Conservation (phyloP, 2,797 vertebrate genomes). For the Ctenochaetus hawaiiensis region DNA sequence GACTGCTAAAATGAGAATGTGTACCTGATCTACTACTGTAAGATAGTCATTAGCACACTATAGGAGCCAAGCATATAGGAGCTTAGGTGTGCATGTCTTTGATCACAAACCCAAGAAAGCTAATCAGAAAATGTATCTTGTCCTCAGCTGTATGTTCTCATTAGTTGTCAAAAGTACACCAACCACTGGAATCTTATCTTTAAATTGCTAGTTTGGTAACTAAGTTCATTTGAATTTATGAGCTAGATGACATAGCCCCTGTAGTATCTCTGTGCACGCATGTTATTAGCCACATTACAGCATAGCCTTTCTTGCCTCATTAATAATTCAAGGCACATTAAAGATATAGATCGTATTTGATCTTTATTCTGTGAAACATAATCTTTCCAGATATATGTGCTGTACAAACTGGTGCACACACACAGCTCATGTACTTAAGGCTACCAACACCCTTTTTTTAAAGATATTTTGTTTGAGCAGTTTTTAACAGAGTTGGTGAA, state of each 20-base stretch:
- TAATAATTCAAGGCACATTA: constrained; percentile 49
- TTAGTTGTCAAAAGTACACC: constrained; percentile 36
- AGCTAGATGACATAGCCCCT: constrained; percentile 18
- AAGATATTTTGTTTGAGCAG: constrained; percentile 73
- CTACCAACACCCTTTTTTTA: constrained; percentile 45
- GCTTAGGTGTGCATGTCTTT: constrained; percentile 3
- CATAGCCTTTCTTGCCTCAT: constrained; percentile 29
- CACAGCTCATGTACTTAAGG: constrained; percentile 22
- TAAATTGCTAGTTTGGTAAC: constrained; percentile 34
- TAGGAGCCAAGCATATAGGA: background rate
- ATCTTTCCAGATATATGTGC: background rate
- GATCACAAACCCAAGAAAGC: constrained; percentile 28
- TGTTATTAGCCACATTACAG: constrained; percentile 12
- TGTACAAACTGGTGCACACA: constrained; percentile 3
- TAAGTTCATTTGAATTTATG: constrained; percentile 48
- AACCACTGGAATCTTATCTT: constrained; percentile 40
- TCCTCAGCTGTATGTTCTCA: constrained; percentile 38
- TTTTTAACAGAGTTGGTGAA: constrained; percentile 76
- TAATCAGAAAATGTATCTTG: constrained; percentile 14
- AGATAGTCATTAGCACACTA: too few relatives aligned
- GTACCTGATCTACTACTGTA: too few relatives aligned
- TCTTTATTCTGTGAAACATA: constrained; percentile 15
- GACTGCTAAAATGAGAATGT: constrained; percentile 17
- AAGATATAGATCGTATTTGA: constrained; percentile 24
- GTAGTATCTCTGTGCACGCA: constrained; percentile 7